phyloP scores from a whole-genome alignment of 2,113 vertebrate species.

The Daboia siamensis region DNA sequence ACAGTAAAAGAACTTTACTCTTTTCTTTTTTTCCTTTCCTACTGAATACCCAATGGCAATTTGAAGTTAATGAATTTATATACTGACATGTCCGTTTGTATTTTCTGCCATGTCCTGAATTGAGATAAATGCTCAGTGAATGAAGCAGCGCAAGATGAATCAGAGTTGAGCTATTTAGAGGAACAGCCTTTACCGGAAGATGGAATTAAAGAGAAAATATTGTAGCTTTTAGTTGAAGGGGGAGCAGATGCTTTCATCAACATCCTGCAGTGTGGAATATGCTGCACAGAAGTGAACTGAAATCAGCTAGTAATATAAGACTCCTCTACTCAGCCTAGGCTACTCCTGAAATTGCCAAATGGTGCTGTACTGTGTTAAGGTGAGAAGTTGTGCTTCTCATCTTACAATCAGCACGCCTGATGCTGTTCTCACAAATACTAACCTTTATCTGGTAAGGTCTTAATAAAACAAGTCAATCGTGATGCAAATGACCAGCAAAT shows the following conservation, averaged over 20 bases:
- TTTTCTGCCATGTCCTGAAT: background rate
- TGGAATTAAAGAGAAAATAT: background rate
- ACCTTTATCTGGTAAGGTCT: constrained; percentile 29
- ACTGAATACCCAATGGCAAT: background rate
- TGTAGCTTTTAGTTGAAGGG: background rate
- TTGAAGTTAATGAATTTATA: background rate
- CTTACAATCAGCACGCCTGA: background rate
- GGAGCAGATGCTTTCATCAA: background rate
- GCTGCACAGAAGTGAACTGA: background rate
- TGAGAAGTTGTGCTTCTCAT: rapidly evolving
- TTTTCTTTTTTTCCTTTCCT: background rate
- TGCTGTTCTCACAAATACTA: constrained; percentile 18
- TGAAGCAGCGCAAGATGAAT: background rate
- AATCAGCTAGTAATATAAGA: background rate
- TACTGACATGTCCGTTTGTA: background rate
- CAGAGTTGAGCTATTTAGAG: background rate
- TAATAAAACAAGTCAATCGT: constrained; percentile 37
- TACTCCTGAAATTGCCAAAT: rapidly evolving
- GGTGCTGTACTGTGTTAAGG: background rate
- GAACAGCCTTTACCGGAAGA: background rate
- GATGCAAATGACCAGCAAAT: constrained; percentile 30
- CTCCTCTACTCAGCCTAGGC: background rate
- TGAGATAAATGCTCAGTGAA: background rate
- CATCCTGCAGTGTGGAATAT: background rate
- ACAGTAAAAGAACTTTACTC: background rate